Evolutionary conservation across 2,113 vertebrate species (phyloP).

Genomic region (Neodon shergylaensis): DNA sequence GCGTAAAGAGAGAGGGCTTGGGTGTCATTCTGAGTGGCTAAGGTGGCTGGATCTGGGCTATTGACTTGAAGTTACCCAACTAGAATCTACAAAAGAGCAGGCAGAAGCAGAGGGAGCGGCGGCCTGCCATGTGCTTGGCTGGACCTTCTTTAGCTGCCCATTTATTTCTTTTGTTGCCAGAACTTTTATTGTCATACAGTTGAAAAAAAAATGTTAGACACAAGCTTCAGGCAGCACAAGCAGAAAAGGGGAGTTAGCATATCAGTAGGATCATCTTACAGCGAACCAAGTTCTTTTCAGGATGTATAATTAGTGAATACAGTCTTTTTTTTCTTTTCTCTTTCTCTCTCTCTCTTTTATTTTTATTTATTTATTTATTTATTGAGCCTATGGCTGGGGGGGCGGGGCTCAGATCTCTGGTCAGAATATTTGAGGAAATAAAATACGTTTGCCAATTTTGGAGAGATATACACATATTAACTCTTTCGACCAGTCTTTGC

Average conservation of each 20-base stretch:
- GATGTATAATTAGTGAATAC: conserved; percentile 90
- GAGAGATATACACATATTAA: conserved; percentile 62
- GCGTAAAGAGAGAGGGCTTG: conserved; percentile 90
- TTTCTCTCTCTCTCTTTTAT: not conserved
- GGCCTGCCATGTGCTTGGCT: conserved; percentile 90
- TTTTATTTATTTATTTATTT: too few species aligned
- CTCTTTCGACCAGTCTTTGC: conserved; percentile 58
- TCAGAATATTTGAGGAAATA: conserved; percentile 81
- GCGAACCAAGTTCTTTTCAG: conserved; percentile 92
- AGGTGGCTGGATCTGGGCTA: conserved; percentile 89
- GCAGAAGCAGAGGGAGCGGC: conserved; percentile 87
- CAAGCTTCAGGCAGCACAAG: conserved; percentile 89
- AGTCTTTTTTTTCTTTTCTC: conserved; percentile 63
- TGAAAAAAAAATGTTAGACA: conserved; percentile 89
- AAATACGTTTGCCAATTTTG: conserved; percentile 76
- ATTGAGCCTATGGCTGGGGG: conserved; percentile 77
- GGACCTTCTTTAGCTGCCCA: conserved; percentile 89
- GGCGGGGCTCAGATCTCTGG: conserved; percentile 82
- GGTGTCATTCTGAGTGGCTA: conserved; percentile 91
- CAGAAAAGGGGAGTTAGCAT: conserved; percentile 91
- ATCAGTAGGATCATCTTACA: conserved; percentile 93
- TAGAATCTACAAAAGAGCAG: conserved; percentile 89
- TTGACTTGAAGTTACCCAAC: conserved; percentile 90
- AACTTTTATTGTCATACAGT: conserved; percentile 94
- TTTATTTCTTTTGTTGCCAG: conserved; percentile 91